phyloP scores from a whole-genome alignment of 1,140 invertebrate genomes.

The Drosophila pectinifera region DNA sequence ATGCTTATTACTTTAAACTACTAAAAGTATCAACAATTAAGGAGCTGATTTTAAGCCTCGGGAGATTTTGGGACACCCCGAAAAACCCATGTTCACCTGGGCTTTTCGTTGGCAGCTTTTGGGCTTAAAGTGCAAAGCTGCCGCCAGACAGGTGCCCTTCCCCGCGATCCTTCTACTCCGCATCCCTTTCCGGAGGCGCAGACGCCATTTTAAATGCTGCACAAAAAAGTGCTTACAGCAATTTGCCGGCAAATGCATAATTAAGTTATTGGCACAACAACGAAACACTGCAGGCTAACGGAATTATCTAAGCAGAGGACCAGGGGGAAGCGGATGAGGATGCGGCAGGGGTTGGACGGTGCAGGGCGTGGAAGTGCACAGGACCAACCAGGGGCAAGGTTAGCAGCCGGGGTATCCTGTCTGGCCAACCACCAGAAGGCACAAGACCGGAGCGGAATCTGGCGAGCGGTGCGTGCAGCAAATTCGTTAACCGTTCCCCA shows the following conservation, averaged over 20 bases:
- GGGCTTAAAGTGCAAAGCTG: conserved; percentile 34
- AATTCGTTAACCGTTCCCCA: conserved; percentile 52
- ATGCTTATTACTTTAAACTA: neutral
- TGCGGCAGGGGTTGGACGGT: conserved; percentile 22
- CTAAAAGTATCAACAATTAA: conserved; percentile 22
- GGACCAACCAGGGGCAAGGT: conserved; percentile 68
- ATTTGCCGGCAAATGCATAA: conserved; percentile 73
- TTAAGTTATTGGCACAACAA: conserved; percentile 74
- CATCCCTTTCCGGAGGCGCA: conserved; percentile 26
- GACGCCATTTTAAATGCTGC: conserved; percentile 67
- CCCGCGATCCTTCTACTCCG: neutral
- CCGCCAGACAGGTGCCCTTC: conserved; percentile 25
- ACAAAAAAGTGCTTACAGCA: conserved; percentile 60
- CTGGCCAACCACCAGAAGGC: conserved; percentile 75
- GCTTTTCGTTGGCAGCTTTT: conserved; percentile 45
- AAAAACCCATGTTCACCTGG: conserved; percentile 22
- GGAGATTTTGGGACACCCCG: conserved; percentile 1
- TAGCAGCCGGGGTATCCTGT: conserved; percentile 23
- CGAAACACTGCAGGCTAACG: conserved; percentile 65
- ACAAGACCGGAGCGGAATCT: conserved; percentile 23
- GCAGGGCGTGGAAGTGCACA: conserved; percentile 18
- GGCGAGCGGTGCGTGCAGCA: conserved; percentile 57
- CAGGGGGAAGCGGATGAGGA: conserved; percentile 35
- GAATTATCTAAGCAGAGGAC: conserved; percentile 67
- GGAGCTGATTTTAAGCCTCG: conserved; percentile 24